Evolutionary conservation across 30 jellyfish, hydroid and myxozoan genomes (phyloP).

Genomic region (Mastigias papua): DNA sequence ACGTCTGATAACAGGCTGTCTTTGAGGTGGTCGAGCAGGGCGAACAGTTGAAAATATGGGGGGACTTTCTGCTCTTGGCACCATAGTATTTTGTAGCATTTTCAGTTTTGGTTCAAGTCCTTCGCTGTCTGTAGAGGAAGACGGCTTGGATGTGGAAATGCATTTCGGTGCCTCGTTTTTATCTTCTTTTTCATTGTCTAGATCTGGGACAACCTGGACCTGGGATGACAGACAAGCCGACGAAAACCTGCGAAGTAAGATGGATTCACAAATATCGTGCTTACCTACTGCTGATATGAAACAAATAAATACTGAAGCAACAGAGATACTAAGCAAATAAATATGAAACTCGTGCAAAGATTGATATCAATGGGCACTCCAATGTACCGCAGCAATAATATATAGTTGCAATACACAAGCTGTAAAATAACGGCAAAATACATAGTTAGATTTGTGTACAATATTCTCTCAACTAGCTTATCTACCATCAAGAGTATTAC

Average conservation of each 20-base stretch:
- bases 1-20: constrained; percentile 83
- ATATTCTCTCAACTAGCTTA: no score
- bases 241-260: constrained; percentile 55
- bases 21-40: constrained; percentile 35
- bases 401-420: no score
- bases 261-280: no score
- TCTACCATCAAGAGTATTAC: no score
- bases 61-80: constrained; percentile 68
- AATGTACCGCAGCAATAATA: no score
- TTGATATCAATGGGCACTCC: no score
- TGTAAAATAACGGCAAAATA: no score
- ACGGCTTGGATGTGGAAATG: background rate
- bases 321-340: no score
- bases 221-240: constrained; percentile 68
- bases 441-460: no score
- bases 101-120: constrained; percentile 67
- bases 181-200: constrained; percentile 43
- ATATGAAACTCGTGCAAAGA: no score
- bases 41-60: constrained; percentile 57
- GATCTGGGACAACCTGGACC: constrained; percentile 87
- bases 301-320: no score
- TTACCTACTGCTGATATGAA: no score
- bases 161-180: background rate
- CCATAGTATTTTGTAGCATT: constrained; percentile 45
- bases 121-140: constrained; percentile 47